These are phyloP conservation scores for Beaufortia kweichowensis DNA, from an alignment of 2,113 vertebrate species.

Conservation along the genomic window DNA sequence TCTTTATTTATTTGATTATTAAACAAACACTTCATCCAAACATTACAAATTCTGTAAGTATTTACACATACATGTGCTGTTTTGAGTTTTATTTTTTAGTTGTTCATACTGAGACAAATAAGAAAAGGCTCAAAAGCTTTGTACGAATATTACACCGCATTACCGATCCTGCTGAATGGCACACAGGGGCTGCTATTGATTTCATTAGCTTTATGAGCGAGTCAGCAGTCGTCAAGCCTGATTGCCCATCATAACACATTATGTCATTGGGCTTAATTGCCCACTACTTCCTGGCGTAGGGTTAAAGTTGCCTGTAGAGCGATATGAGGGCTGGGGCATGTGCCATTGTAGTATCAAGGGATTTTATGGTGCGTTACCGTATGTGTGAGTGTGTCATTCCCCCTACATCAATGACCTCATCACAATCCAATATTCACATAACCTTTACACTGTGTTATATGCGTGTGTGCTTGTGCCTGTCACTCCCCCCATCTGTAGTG, in stretches of 20 bases:
- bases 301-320: constrained; percentile 16
- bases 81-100: neutral
- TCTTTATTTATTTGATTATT: neutral
- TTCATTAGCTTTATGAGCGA: constrained; percentile 40
- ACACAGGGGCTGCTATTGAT: constrained; percentile 35
- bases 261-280: constrained; percentile 41
- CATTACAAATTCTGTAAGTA: neutral
- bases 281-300: constrained; percentile 2
- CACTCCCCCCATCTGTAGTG: neutral
- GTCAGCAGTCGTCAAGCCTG: constrained; percentile 51
- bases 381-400: neutral
- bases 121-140: neutral
- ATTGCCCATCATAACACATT: constrained; percentile 49
- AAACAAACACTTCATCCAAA: neutral
- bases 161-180: neutral
- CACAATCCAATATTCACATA: constrained; percentile 14
- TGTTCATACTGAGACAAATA: neutral
- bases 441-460: constrained; percentile 1
- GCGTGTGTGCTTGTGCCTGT: neutral
- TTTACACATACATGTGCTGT: neutral
- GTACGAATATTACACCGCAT: neutral
- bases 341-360: neutral
- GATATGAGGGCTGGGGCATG: constrained; percentile 27
- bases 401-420: constrained; percentile 20
- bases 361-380: neutral